These are phyloP conservation scores for Athalia circularis DNA, from an alignment of 2,888 invertebrate genomes.

Conservation along the genomic window DNA sequence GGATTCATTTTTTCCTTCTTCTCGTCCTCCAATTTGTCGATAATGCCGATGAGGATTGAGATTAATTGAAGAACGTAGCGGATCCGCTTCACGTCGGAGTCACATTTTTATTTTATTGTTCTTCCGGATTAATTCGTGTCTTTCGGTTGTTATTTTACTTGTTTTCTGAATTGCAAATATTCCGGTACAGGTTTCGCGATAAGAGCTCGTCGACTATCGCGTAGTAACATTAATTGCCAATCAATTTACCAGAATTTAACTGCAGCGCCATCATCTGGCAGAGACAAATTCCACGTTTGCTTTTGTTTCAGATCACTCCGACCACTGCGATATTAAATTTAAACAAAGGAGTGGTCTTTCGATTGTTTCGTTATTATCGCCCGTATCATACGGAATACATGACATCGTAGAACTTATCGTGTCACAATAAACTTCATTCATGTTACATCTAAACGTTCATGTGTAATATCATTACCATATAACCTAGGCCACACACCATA, in stretches of 20 bases:
- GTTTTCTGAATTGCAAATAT: not conserved
- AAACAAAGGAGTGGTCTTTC: conserved; percentile 11
- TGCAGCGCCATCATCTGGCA: not conserved
- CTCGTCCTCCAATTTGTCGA: too few relatives aligned
- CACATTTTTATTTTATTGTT: too few relatives aligned
- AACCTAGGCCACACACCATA: too few relatives aligned
- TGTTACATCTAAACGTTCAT: too few relatives aligned
- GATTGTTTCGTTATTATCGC: conserved; percentile 7
- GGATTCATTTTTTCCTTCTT: too few relatives aligned
- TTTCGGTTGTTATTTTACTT: not conserved
- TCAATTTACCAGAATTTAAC: not conserved
- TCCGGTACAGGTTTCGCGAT: not conserved
- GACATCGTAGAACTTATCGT: not conserved
- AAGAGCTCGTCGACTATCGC: not conserved
- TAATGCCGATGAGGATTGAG: too few relatives aligned
- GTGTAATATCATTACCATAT: not conserved
- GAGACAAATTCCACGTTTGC: not conserved
- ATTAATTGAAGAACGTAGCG: too few relatives aligned
- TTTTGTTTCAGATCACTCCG: too few relatives aligned
- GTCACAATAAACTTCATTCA: too few relatives aligned
- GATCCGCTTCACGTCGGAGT: too few relatives aligned
- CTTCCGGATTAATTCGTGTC: not conserved
- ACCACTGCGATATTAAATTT: conserved; percentile 7
- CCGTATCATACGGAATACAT: not conserved
- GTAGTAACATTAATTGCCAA: not conserved